These are phyloP conservation scores for Aradus depressus DNA, from an alignment of 2,888 invertebrate species.

Conservation along the genomic window DNA sequence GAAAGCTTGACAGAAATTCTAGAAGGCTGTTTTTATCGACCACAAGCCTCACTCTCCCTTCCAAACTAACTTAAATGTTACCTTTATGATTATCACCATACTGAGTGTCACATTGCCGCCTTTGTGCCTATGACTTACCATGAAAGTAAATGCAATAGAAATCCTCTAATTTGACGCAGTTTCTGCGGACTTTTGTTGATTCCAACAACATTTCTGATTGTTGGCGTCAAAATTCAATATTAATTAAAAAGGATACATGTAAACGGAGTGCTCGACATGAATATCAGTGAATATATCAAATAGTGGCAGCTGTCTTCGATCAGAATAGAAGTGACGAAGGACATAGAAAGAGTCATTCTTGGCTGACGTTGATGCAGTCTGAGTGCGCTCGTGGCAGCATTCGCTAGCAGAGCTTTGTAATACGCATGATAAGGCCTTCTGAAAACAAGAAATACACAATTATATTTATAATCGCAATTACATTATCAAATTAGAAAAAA, in stretches of 20 bases:
- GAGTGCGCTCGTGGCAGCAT: slow-evolving; percentile 89
- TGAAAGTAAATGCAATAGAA: no score
- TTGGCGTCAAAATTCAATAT: no score
- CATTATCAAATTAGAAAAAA: background rate
- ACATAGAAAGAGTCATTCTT: slow-evolving; percentile 64
- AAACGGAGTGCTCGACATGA: slow-evolving; percentile 79
- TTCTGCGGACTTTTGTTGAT: no score
- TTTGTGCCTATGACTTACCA: no score
- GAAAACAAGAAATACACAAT: slow-evolving; percentile 34
- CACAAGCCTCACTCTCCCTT: no score
- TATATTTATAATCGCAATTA: slow-evolving; percentile 29
- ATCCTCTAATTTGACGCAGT: no score
- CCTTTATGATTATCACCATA: no score
- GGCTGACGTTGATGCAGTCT: slow-evolving; percentile 90
- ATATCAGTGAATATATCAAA: slow-evolving; percentile 87
- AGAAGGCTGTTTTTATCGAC: no score
- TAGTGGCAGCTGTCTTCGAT: slow-evolving; percentile 94
- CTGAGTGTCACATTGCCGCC: no score
- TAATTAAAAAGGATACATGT: slow-evolving; percentile 64
- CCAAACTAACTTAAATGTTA: no score
- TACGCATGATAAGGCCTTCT: slow-evolving; percentile 70
- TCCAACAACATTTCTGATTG: no score
- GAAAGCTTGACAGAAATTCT: no score
- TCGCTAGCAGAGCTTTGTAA: slow-evolving; percentile 82
- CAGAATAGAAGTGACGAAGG: slow-evolving; percentile 69